Conservation (phyloP, 2,888 invertebrate genomes). For the Drosophila conformis region DNA sequence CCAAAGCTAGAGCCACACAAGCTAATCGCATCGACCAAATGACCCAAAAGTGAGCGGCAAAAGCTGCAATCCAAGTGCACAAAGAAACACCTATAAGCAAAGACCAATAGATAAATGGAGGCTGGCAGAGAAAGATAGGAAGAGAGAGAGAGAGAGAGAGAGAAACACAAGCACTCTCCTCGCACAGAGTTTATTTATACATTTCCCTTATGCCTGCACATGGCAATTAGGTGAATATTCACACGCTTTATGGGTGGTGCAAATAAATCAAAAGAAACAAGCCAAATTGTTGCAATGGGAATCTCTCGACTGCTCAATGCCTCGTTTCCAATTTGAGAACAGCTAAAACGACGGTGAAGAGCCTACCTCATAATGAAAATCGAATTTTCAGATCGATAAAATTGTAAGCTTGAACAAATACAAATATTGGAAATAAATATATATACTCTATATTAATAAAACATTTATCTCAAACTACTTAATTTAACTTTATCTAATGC, state of each 20-base stretch:
- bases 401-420: not conserved
- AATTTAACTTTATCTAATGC: not conserved
- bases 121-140: not conserved
- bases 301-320: not conserved
- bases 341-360: not conserved
- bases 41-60: constrained; percentile 68
- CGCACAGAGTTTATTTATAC: constrained; percentile 19
- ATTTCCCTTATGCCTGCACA: constrained; percentile 56
- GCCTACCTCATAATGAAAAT: not conserved
- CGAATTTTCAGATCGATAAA: not conserved
- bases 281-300: not conserved
- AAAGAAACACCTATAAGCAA: not conserved
- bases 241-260: constrained; percentile 41
- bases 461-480: not conserved
- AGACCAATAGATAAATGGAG: not conserved
- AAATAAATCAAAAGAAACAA: constrained; percentile 68
- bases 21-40: constrained; percentile 72
- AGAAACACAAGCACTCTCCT: constrained; percentile 8
- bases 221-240: constrained; percentile 66
- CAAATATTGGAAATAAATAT: not conserved
- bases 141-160: not conserved
- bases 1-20: constrained; percentile 42
- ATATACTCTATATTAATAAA: not conserved
- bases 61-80: constrained; percentile 59
- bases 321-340: not conserved